Base-by-base conservation (phyloP, 2,888 invertebrate genomes). In the Cylloceria caligata region DNA sequence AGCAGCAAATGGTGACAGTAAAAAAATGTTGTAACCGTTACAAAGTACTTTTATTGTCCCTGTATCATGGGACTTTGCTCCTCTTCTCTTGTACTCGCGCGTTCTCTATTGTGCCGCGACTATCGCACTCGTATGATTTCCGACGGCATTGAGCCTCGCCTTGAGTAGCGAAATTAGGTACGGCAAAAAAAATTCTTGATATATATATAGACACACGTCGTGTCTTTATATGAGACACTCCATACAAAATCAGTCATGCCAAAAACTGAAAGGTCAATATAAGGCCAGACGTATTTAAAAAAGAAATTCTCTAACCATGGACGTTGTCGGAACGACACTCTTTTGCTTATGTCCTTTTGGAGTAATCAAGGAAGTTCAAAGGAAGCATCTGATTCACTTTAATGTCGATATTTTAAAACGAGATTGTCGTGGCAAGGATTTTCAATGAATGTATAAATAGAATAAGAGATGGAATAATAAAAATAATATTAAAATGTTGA, bases 351-450 rank as follows among this genome's bases (percentile, higher is more conserved):
- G 55, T 57, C 57, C 55, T 55, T 75, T 55, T 57, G 19, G 45
- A 67, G 65, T 27, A 67, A 67, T 68, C n/a, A 42, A 57, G 21
- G 39, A 42, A 67, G 3, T 75, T 11, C 52, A 30, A 27, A 47
- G 19, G 27, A 45, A 42, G 27, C 13, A n/a, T 45, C 30, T 47
- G 71, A 72, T 13, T 72, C 60, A 72, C 42, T 3, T 71, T 60
- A 42, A 39, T 27, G 42, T 52, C 39, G 24, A 45, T 45, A 13
- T 16, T 45, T 60, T 45, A 19, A 16, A 7, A 19, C 30, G 13
- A 16, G 3, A 27, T 11, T 67, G 45, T 27, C 36, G 2, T 1
- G 11, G 27, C 60, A 30, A 72, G 24, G 24, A 52, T 24, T 11
- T 9, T 11, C 45, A 30, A 34, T 34, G 45, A 45, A 27, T 57